These are phyloP conservation scores for Rhamphomyia laevipes DNA, from an alignment of 2,888 invertebrate genomes.

Conservation along the genomic window DNA sequence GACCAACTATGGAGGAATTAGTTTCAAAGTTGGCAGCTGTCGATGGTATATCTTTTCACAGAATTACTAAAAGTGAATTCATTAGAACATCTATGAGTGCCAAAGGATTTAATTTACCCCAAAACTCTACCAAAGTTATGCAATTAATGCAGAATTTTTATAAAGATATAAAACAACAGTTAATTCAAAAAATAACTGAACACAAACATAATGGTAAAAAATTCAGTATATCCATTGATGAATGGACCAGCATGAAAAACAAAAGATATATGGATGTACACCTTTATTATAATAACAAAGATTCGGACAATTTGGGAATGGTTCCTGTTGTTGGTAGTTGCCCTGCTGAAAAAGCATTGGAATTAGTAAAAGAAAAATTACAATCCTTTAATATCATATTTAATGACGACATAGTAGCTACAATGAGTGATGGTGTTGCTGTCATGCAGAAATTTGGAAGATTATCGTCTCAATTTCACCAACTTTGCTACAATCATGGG, in stretches of 20 bases:
- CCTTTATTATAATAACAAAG: no score
- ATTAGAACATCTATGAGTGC: background rate
- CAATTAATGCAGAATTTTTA: no score
- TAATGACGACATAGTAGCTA: background rate
- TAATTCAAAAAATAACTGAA: background rate
- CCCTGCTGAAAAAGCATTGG: background rate
- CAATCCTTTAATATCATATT: background rate
- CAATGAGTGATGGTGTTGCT: background rate
- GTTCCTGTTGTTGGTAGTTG: background rate
- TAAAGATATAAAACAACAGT: background rate
- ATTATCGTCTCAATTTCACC: background rate
- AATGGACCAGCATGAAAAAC: background rate
- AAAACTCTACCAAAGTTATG: background rate
- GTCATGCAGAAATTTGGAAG: background rate
- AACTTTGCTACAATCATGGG: background rate
- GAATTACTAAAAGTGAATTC: background rate
- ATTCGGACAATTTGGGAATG: background rate
- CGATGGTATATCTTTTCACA: background rate
- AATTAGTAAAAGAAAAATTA: background rate
- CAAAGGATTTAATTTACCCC: background rate
- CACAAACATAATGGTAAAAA: background rate
- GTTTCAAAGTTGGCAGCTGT: background rate
- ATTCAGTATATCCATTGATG: background rate
- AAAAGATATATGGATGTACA: background rate
- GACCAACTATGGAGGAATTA: background rate